phyloP scores from a whole-genome alignment of 2,113 vertebrate genomes.

The Zeus faber region DNA sequence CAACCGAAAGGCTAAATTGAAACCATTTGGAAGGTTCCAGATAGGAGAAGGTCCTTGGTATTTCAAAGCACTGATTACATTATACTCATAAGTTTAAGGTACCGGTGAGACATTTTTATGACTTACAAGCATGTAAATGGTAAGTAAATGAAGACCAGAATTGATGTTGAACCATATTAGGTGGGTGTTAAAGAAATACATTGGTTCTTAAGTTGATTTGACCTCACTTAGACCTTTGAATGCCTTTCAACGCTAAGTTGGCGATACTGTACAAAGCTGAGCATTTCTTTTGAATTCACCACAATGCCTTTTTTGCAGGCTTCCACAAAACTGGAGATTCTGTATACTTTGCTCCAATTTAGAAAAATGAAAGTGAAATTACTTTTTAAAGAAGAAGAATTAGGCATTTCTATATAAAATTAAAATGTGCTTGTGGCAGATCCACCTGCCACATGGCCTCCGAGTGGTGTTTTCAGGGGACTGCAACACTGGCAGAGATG shows the following conservation, averaged over 20 bases:
- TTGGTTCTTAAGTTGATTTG: constrained; percentile 11
- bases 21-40: constrained; percentile 45
- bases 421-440: too few species aligned
- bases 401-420: too few species aligned
- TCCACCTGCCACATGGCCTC: too few species aligned
- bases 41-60: constrained; percentile 29
- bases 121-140: constrained; percentile 59
- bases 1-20: constrained; percentile 48
- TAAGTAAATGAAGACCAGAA: constrained; percentile 46
- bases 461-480: too few species aligned
- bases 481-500: too few species aligned
- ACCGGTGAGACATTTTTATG: constrained; percentile 51
- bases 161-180: constrained; percentile 25
- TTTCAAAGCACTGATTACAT: constrained; percentile 56
- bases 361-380: too few species aligned
- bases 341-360: too few species aligned
- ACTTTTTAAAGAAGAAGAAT: too few species aligned
- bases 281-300: constrained; percentile 11
- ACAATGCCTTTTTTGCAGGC: constrained; percentile 12
- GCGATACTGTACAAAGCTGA: neutral
- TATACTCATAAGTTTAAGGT: constrained; percentile 39
- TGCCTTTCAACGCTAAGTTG: neutral
- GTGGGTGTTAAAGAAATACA: constrained; percentile 17
- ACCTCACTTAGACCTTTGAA: constrained; percentile 3
- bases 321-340: too few species aligned